Evolutionary conservation across 2,888 invertebrate genomes (phyloP).

Genomic region (Steromphala cineraria): DNA sequence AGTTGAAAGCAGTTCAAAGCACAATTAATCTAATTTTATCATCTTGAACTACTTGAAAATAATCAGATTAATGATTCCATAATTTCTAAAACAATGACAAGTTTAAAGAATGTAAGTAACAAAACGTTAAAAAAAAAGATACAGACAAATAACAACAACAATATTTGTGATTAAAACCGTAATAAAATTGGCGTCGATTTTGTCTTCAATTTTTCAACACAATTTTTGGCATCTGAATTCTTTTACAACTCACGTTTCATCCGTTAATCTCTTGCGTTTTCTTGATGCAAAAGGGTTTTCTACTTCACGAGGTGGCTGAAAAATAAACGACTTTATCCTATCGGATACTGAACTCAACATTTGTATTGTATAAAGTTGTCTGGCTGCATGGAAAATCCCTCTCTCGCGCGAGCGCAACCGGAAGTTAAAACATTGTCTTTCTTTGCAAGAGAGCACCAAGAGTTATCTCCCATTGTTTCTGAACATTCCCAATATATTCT

Average conservation of each 20-base stretch:
- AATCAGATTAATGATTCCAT: too few relatives aligned
- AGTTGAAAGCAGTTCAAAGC: too few relatives aligned
- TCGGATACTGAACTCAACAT: conserved; percentile 57
- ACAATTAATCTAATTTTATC: too few relatives aligned
- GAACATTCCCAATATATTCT: too few relatives aligned
- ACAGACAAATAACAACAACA: too few relatives aligned
- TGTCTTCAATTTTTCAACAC: not conserved
- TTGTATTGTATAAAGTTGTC: conserved; percentile 32
- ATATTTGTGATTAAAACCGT: not conserved
- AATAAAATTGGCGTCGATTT: not conserved
- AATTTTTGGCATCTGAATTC: conserved; percentile 18
- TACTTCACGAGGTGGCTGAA: conserved; percentile 29
- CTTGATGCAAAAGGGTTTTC: conserved; percentile 14
- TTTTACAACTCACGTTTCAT: not conserved
- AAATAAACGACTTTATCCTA: conserved; percentile 49
- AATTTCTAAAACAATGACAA: too few relatives aligned
- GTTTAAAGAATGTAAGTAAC: too few relatives aligned
- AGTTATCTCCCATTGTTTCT: not conserved
- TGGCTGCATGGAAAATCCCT: conserved; percentile 6
- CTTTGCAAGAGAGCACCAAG: not conserved
- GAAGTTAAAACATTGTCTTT: not conserved
- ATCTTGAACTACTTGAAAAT: too few relatives aligned
- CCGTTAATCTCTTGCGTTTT: conserved; percentile 32
- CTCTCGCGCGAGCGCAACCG: conserved; percentile 8
- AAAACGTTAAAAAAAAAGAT: too few relatives aligned